Conservation (phyloP, 2,888 invertebrate species). For the Calameuta idolon region DNA sequence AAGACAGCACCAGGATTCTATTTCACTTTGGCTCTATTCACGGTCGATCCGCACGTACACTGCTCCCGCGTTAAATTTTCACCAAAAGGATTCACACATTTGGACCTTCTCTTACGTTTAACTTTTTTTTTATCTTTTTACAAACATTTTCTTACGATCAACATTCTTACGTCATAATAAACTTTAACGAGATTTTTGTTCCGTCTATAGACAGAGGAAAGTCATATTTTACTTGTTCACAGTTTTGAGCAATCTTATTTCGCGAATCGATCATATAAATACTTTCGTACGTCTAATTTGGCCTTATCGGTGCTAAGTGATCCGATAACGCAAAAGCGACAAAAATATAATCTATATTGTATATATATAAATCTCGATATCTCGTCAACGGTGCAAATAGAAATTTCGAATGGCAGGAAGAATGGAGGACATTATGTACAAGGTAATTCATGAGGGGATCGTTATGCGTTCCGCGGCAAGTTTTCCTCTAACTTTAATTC, state of each 20-base stretch:
- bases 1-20: not conserved
- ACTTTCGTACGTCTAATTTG: not conserved
- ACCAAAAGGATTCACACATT: not conserved
- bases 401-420: not conserved
- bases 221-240: not conserved
- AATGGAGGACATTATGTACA: not conserved
- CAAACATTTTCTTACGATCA: not conserved
- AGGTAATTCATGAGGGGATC: not conserved
- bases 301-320: not conserved
- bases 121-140: not conserved
- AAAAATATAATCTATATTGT: constrained; percentile 2
- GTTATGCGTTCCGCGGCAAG: not conserved
- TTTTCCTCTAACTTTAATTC: not conserved
- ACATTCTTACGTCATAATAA: not conserved
- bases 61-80: not conserved
- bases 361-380: constrained; percentile 2
- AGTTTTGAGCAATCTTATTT: not conserved
- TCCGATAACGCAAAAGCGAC: not conserved
- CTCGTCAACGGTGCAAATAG: constrained; percentile 3
- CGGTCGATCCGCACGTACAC: not conserved
- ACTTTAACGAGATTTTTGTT: not conserved
- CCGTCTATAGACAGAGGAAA: not conserved
- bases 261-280: not conserved
- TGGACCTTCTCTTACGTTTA: not conserved
- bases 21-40: not conserved